Evolutionary conservation across 2,113 vertebrate species (phyloP), one percentile per base, ranked within the genome.

Genomic region (Leptobrachium leishanense): DNA sequence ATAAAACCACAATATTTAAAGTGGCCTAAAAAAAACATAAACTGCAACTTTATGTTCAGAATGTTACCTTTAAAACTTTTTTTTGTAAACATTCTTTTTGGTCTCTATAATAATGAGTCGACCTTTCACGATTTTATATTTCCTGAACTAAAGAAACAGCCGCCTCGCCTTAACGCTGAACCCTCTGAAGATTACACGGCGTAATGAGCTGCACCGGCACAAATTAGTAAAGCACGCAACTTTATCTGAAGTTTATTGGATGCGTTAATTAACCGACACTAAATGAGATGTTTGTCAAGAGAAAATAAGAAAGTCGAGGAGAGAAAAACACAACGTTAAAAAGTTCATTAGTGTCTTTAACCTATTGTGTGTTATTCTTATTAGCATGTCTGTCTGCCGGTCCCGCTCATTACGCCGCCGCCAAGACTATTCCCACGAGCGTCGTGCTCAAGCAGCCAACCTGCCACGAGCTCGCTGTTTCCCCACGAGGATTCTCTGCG

Each of bases 351-450:
- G 42, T 44, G 43, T 15, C 43, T 43, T 64, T 65, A 44, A 43
- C 72, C 73, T 43, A 2, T 11, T 31, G 43, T 53, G 9, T 39
- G 15, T 63, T 64, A 11, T 0, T 15, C 73, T 75, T 20, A 46
- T 64, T 75, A 64, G 43, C 10, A 65, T 50, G 20, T 74, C 57
- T 12, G 8, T 20, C 12, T 44, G 20, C 46, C 50, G 3, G 73
- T 74, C 62, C 20, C n/a, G 72, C 42, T 75, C 73, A 65, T 75
- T 75, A 75, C 7, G 2, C 13, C 43, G 40, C 10, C 40, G 43
- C 20, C 20, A 31, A 31, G 20, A 31, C 13, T 43, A 3, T 31
- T 75, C 43, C 42, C 59, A 43, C 5, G 10, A 40, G 70, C 10
- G 2, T 59, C 13, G 9, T 8, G 13, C 13, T 4, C 11, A 59